Evolutionary conservation across 2,888 invertebrate genomes (phyloP).

Genomic region (Julus scandinavius): DNA sequence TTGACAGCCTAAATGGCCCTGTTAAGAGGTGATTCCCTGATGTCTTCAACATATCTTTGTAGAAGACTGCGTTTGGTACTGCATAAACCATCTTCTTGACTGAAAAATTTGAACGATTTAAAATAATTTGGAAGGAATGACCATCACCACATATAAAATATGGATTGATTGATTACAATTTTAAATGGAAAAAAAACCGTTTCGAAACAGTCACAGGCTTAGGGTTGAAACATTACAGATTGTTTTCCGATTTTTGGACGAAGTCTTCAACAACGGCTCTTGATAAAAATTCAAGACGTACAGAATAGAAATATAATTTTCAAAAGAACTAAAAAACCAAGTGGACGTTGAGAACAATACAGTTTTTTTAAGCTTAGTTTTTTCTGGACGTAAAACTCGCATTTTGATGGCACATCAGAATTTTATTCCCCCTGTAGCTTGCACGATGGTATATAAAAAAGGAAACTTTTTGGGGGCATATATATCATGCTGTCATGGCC

Average conservation of each 20-base stretch:
- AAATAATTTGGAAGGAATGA: background rate
- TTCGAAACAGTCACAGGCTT: background rate
- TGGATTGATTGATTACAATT: background rate
- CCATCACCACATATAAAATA: background rate
- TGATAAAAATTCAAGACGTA: background rate
- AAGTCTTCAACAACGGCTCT: background rate
- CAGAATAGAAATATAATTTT: background rate
- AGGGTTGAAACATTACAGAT: background rate
- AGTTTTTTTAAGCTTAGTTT: background rate
- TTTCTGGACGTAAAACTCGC: background rate
- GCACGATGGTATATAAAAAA: background rate
- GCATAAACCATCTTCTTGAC: background rate
- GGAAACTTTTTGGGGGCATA: background rate
- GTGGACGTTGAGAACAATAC: constrained; percentile 10
- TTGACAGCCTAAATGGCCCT: too few relatives aligned
- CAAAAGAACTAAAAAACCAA: background rate
- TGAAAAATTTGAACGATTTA: background rate
- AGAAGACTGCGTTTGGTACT: too few relatives aligned
- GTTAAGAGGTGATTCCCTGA: too few relatives aligned
- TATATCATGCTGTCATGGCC: constrained; percentile 1
- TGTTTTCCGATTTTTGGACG: background rate
- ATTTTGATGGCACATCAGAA: constrained; percentile 24
- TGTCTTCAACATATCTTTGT: too few relatives aligned
- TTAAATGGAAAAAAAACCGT: background rate
- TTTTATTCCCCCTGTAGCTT: constrained; percentile 2